Evolutionary conservation across 92 coral and sea anemone genomes (phyloP), one percentile per base, ranked within the genome.

Genomic region (Epizoanthus illoricatus): DNA sequence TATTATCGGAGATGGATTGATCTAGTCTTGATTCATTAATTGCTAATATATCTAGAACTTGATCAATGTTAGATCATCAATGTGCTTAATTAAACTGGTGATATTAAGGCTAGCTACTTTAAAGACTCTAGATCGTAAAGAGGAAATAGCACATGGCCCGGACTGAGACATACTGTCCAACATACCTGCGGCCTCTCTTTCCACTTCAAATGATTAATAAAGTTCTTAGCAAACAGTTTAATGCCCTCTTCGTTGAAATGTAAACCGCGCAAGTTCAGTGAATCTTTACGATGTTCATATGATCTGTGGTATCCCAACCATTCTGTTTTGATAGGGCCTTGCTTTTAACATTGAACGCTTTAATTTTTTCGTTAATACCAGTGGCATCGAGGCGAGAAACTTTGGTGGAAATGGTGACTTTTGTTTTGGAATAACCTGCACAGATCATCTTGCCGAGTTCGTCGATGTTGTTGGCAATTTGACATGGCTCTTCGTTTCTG

Each of bases 21-120:
- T 86, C 90, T 23, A 81, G 82, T 17, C 83, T 68, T 23, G 87
- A 65, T 68, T 87, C 90, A 83, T 87, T 88, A 2, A 88, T 19
- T 5, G 83, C 85, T 18, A 88, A 4, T 39, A 39, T 9, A 40
- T 40, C 73, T 12, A 17, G 73, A 1, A 20, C 5, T 40, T 67
- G 72, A 10, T 33, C 72, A 68, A 16, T 68, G 54, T 68, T 11
- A 68, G 42, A 8, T 68, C 73, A 9, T 68, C 54, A n/a, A 39
- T 39, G n/a, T 39, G 73, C 52, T 33, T 39, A 8, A 18, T 11
- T 16, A 68, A 15, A 9, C 73, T 68, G 20, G 19, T 42, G 33
- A 6, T 39, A 13, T 68, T 68, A 9, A 68, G 73, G 16, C 20
- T 33, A 68, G 54, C 73, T 20, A 68, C n/a, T 20, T 36, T 68